Base-by-base conservation (phyloP, 2,888 invertebrate genomes). In the Chloroclysta siterata region DNA sequence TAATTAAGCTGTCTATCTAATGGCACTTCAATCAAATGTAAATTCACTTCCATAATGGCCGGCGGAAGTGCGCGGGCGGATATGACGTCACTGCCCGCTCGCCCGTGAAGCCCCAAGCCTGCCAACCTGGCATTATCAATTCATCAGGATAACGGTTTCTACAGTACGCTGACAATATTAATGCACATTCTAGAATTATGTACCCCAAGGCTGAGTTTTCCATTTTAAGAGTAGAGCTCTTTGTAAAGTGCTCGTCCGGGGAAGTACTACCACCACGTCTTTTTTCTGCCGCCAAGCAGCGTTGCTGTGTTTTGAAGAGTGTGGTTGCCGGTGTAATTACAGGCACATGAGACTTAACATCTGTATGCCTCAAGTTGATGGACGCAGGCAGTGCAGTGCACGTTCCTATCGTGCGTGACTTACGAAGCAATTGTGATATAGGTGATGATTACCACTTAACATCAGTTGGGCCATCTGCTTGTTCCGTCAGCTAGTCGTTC, bases 11-110 rank as follows among this genome's bases (percentile, higher is more conserved):
- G 33, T 15, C 33, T 7, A 29, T 50, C 33, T 5, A n/a, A 59
- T 52, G 56, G 44, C 42, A 47, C 54, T 52, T 61, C 55, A 54
- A 61, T 61, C 58, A 61, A 61, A 61, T 61, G 60, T 53, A 53
- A 48, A 58, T 59, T 51, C 75, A 57, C 68, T 64, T 65, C 68
- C 64, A 57, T 65, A 58, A 70, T 67, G 81, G 73, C 75, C 14
- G 51, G 17, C 65, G 65, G 65, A 65, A 61, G 61, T 61, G 65
- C 15, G 74, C 75, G 81, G 80, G 73, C 83, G 86, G 84, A 76
- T 78, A 61, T 84, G 80, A 85, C 85, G 83, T 86, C 85, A 87
- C 77, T 80, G 84, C 63, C 70, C 69, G 66, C 66, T 62, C 65
- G 65, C 51, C 78, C 85, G 82, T 79, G 80, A 81, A 82, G 82